phyloP scores from a whole-genome alignment of 1,140 invertebrate genomes.

The Glossosoma conforme region DNA sequence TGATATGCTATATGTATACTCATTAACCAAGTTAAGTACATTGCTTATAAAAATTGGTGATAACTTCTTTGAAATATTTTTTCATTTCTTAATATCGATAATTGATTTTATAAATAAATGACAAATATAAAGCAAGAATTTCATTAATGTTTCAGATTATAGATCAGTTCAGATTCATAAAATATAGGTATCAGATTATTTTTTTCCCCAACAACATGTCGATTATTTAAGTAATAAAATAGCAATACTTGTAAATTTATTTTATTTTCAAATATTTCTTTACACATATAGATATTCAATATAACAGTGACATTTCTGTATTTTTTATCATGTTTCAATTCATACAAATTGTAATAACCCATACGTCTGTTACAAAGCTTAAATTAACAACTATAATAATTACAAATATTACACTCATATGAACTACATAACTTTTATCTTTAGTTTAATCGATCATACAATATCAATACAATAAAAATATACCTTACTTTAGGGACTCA shows the following conservation, averaged over 20 bases:
- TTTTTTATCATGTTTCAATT: conserved; percentile 19
- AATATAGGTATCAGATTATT: background rate
- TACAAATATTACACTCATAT: conserved; percentile 32
- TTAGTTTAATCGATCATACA: conserved; percentile 28
- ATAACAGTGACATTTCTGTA: conserved; percentile 29
- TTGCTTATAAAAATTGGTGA: too few species aligned
- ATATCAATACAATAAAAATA: conserved; percentile 28
- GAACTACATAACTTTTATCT: conserved; percentile 31
- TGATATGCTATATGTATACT: too few species aligned
- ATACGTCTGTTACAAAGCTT: conserved; percentile 32
- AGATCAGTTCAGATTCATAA: too few species aligned
- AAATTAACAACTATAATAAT: conserved; percentile 30
- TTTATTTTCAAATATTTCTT: conserved; percentile 25
- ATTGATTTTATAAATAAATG: too few species aligned
- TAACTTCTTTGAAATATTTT: too few species aligned
- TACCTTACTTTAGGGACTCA: conserved; percentile 13
- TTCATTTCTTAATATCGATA: too few species aligned
- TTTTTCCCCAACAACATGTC: background rate
- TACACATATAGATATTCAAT: conserved; percentile 30
- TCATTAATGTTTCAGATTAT: too few species aligned
- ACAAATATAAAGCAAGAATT: too few species aligned
- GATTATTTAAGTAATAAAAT: background rate
- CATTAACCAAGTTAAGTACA: too few species aligned
- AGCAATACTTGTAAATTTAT: conserved; percentile 18
- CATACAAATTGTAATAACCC: conserved; percentile 25